Conservation (phyloP, 2,888 invertebrate genomes). For the Andricus curvator region DNA sequence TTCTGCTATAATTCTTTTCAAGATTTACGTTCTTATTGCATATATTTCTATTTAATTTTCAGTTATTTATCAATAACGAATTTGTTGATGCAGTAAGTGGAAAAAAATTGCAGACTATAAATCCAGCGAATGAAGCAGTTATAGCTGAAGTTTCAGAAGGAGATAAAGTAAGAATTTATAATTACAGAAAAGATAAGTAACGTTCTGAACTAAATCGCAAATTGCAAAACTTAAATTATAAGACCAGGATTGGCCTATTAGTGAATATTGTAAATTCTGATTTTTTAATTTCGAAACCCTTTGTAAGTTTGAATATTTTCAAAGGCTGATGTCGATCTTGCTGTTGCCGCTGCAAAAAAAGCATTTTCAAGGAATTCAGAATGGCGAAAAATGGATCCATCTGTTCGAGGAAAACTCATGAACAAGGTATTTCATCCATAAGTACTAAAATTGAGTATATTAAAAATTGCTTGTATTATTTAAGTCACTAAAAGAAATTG, state of each 20-base stretch:
- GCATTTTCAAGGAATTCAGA: slow-evolving; percentile 87
- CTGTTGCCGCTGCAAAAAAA: slow-evolving; percentile 88
- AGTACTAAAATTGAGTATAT: too few relatives aligned
- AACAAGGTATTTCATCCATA: slow-evolving; percentile 77
- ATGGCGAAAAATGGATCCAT: slow-evolving; percentile 92
- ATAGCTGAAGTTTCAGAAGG: slow-evolving; percentile 91
- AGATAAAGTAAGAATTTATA: slow-evolving; percentile 83
- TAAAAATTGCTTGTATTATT: too few relatives aligned
- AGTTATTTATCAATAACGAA: slow-evolving; percentile 91
- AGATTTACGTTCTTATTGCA: not conserved
- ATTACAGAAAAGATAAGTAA: too few relatives aligned
- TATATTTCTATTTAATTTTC: slow-evolving; percentile 63
- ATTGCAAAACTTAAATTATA: too few relatives aligned
- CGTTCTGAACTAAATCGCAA: too few relatives aligned
- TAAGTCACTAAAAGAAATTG: too few relatives aligned
- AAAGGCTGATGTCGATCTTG: slow-evolving; percentile 89
- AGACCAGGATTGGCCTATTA: too few relatives aligned
- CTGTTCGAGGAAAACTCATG: slow-evolving; percentile 87
- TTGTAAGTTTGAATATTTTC: slow-evolving; percentile 49
- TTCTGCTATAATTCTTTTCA: too few relatives aligned
- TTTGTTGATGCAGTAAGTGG: slow-evolving; percentile 90
- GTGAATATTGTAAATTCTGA: too few relatives aligned
- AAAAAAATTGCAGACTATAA: slow-evolving; percentile 91
- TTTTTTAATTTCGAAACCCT: too few relatives aligned
- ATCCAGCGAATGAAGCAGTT: slow-evolving; percentile 89